Conservation (phyloP, 1,140 invertebrate species). For the Drosophila fuyamai region DNA sequence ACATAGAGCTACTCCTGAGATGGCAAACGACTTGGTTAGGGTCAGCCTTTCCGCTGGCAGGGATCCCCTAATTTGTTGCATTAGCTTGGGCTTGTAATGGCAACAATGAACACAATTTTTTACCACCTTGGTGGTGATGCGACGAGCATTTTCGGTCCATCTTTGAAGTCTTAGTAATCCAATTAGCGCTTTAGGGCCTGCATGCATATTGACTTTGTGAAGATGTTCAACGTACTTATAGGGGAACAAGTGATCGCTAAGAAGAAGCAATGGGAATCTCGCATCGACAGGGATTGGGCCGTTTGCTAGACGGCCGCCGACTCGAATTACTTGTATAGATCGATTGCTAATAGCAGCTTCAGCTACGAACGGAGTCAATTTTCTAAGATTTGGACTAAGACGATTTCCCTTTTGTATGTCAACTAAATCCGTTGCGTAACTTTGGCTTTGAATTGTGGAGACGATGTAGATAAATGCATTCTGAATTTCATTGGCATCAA, state of each 20-base stretch:
- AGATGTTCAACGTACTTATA: no score
- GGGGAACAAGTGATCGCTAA: neutral
- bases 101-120: no score
- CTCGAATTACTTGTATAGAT: neutral
- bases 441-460: neutral
- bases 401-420: neutral
- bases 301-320: neutral
- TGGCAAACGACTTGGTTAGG: no score
- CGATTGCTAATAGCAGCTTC: neutral
- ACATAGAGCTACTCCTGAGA: no score
- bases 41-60: no score
- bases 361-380: neutral
- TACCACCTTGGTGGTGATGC: no score
- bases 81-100: no score
- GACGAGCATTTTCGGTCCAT: no score
- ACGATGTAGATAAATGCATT: neutral
- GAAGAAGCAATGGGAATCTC: conserved; percentile 1
- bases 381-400: neutral
- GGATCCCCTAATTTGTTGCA: no score
- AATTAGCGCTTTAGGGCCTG: no score
- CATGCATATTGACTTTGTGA: no score
- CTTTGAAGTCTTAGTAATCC: no score
- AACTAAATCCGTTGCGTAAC: neutral
- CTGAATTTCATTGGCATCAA: conserved; percentile 1
- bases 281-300: neutral